These are phyloP conservation scores for Sardinella longiceps DNA, from an alignment of 2,797 vertebrate species.

Conservation along the genomic window DNA sequence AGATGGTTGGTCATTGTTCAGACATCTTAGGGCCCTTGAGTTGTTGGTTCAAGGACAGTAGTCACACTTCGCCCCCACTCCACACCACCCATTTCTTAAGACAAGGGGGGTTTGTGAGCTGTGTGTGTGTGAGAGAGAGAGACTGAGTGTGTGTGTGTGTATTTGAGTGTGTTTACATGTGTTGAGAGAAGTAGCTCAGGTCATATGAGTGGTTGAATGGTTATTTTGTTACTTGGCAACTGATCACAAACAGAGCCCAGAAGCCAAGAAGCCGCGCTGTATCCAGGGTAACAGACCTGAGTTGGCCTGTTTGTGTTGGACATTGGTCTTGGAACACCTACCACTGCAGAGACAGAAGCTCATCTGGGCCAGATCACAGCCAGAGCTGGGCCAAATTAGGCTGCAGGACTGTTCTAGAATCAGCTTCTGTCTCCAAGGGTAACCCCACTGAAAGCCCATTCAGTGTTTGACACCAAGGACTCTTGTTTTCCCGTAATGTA, in stretches of 20 bases:
- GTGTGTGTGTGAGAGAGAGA: not conserved
- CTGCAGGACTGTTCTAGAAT: not conserved
- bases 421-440: not conserved
- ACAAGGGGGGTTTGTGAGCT: not conserved
- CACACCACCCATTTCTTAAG: not conserved
- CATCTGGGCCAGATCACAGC: not conserved
- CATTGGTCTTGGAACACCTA: not conserved
- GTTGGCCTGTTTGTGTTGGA: not conserved
- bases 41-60: not conserved
- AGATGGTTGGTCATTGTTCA: not conserved
- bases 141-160: not conserved
- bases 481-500: not conserved
- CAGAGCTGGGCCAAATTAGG: not conserved
- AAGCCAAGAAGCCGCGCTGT: not conserved
- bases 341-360: not conserved
- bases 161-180: not conserved
- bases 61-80: not conserved
- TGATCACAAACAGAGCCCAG: not conserved
- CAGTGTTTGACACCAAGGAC: not conserved
- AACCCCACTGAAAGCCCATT: not conserved
- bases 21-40: not conserved
- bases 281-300: not conserved
- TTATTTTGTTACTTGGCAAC: constrained; percentile 3
- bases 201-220: not conserved
- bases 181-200: not conserved